Conservation (phyloP, 2,113 vertebrate species). For the Cynopterus brachyotis region DNA sequence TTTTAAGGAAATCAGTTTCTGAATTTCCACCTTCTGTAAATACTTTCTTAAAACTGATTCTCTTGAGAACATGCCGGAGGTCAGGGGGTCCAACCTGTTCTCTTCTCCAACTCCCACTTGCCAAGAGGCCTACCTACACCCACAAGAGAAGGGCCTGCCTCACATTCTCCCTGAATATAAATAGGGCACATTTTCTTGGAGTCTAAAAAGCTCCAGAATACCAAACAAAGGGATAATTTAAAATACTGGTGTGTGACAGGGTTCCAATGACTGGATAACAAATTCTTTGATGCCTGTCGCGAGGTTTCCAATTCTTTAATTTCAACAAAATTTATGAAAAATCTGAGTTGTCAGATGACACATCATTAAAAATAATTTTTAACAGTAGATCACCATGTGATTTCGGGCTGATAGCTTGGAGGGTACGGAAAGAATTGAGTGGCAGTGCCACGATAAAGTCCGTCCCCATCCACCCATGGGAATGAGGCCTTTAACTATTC, state of each 20-base stretch:
- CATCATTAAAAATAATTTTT: not conserved
- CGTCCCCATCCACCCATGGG: not conserved
- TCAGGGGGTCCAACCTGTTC: not conserved
- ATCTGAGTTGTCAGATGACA: not conserved
- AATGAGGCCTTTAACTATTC: not conserved
- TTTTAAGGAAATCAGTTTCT: not conserved
- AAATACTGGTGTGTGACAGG: not conserved
- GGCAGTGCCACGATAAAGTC: not conserved
- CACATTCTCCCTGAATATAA: not conserved
- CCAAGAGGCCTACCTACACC: not conserved
- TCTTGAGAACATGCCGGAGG: not conserved
- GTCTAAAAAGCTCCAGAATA: not conserved
- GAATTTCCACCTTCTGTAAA: not conserved
- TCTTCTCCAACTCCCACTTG: not conserved
- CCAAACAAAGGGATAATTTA: not conserved
- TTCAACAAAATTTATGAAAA: not conserved
- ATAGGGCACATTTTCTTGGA: rapidly evolving
- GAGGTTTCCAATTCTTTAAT: not conserved
- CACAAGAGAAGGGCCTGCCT: not conserved
- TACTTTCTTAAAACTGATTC: not conserved
- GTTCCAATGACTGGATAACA: not conserved
- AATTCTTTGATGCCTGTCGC: not conserved
- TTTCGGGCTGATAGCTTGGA: not conserved
- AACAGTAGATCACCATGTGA: not conserved
- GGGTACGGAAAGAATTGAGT: not conserved